These are phyloP conservation scores for Leptinotarsa rubiginosa DNA, from an alignment of 2,888 invertebrate genomes.

Conservation along the genomic window DNA sequence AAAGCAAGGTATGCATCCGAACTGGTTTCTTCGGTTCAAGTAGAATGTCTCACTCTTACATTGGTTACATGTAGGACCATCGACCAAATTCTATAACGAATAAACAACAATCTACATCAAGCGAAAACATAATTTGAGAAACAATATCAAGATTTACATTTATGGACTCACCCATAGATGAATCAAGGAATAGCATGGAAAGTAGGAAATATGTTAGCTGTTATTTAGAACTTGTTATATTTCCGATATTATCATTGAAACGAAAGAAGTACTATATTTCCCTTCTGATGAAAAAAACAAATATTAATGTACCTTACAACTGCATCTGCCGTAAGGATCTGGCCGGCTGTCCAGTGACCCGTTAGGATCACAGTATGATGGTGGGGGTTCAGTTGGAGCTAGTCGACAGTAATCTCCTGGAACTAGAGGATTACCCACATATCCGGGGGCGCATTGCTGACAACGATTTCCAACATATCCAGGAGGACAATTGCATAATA, in stretches of 20 bases:
- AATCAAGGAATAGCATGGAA: slow-evolving; percentile 26
- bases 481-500: slow-evolving; percentile 83
- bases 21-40: slow-evolving; percentile 79
- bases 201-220: slow-evolving; percentile 21
- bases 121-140: not conserved
- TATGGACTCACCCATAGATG: slow-evolving; percentile 24
- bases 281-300: not conserved
- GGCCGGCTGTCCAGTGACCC: slow-evolving; percentile 74
- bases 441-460: slow-evolving; percentile 82
- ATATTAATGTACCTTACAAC: slow-evolving; percentile 74
- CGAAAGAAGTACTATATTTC: no score
- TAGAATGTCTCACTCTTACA: slow-evolving; percentile 89
- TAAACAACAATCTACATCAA: not conserved
- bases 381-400: slow-evolving; percentile 55
- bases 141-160: not conserved
- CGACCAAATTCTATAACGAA: slow-evolving; percentile 69
- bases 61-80: slow-evolving; percentile 86
- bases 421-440: slow-evolving; percentile 82
- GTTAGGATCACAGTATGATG: slow-evolving; percentile 74
- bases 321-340: slow-evolving; percentile 70
- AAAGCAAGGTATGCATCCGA: slow-evolving; percentile 96
- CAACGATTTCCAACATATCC: slow-evolving; percentile 85
- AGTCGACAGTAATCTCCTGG: slow-evolving; percentile 81
- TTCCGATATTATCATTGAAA: not conserved
- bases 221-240: not conserved